A percentile compares a stretch with the other conserved stretches of the same genome.
Conservation (phyloP, 2,113 vertebrate genomes). For the Neotoma lepida region DNA sequence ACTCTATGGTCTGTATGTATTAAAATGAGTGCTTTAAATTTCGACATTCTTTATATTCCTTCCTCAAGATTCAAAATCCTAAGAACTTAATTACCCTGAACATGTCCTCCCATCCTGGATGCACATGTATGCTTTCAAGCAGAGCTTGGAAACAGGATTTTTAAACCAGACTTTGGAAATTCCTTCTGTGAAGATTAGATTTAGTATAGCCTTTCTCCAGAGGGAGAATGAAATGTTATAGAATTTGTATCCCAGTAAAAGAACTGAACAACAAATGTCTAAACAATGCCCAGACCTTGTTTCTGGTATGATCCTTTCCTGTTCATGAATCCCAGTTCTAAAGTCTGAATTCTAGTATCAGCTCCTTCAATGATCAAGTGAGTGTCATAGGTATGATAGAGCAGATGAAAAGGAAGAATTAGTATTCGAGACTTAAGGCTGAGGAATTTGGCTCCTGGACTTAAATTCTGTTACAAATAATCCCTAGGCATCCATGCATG, state of each 20-base stretch:
- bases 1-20: neutral
- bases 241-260: neutral
- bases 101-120: neutral
- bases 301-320: neutral
- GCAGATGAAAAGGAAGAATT: slow-evolving; percentile 70
- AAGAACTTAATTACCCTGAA: neutral
- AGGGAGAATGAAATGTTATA: neutral
- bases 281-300: neutral
- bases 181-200: neutral
- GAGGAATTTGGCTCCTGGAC: slow-evolving; percentile 81
- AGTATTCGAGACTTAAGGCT: slow-evolving; percentile 80
- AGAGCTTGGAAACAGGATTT: neutral
- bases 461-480: slow-evolving; percentile 85
- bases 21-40: neutral
- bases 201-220: neutral
- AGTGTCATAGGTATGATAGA: slow-evolving; percentile 16
- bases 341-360: neutral
- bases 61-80: neutral
- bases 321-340: neutral
- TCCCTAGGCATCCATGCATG: slow-evolving; percentile 80
- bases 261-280: neutral
- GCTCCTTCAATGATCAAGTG: neutral
- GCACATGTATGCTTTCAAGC: neutral
- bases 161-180: neutral
- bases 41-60: neutral